These are phyloP conservation scores for Gadus macrocephalus DNA, from an alignment of 2,113 vertebrate genomes.

Conservation along the genomic window DNA sequence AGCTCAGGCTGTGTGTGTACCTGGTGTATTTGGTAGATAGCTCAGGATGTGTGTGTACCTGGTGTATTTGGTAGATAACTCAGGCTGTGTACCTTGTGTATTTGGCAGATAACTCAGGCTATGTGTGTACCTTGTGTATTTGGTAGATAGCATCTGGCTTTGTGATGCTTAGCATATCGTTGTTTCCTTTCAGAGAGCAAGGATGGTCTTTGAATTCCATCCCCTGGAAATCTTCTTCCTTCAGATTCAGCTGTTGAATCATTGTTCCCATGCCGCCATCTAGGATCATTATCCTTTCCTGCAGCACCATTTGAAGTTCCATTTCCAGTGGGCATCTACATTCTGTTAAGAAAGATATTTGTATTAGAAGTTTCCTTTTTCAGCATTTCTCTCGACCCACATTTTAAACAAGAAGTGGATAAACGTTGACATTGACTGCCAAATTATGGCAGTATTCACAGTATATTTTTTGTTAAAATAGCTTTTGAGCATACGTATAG, in stretches of 20 bases:
- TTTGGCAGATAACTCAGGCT: too few species aligned
- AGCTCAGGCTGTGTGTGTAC: too few species aligned
- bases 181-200: constrained; percentile 87
- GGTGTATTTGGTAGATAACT: constrained; percentile 76
- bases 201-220: constrained; percentile 84
- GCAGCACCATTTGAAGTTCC: constrained; percentile 78
- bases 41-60: background rate
- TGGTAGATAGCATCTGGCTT: constrained; percentile 81
- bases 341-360: constrained; percentile 14
- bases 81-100: constrained; percentile 57
- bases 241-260: constrained; percentile 81
- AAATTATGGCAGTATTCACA: background rate
- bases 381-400: background rate
- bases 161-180: constrained; percentile 92
- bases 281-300: constrained; percentile 86
- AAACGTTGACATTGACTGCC: background rate
- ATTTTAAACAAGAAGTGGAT: background rate
- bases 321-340: constrained; percentile 52
- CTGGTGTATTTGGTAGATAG: too few species aligned
- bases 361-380: background rate
- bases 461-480: too few species aligned
- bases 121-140: constrained; percentile 85
- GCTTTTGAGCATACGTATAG: too few species aligned
- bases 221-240: constrained; percentile 84
- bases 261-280: constrained; percentile 99